phyloP scores from a whole-genome alignment of 1,140 invertebrate species.

The Chelonus insularis region DNA sequence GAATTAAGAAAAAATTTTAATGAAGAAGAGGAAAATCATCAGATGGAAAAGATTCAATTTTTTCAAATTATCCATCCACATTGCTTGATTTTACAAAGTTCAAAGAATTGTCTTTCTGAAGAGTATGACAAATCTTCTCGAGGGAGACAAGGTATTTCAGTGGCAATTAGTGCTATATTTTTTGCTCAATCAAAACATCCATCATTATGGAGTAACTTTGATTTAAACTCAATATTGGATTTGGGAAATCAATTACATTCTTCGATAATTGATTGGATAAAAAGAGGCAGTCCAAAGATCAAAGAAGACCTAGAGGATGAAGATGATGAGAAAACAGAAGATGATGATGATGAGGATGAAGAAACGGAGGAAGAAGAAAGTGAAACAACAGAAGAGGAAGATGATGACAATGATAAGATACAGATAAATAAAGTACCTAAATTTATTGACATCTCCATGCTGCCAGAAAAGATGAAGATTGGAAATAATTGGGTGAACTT shows the following conservation, averaged over 20 bases:
- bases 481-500: slow-evolving; percentile 34
- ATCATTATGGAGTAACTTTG: slow-evolving; percentile 38
- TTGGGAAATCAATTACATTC: slow-evolving; percentile 36
- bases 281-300: slow-evolving; percentile 28
- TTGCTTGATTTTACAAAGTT: slow-evolving; percentile 41
- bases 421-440: no score
- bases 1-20: slow-evolving; percentile 13
- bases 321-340: slow-evolving; percentile 1
- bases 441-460: no score
- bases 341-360: slow-evolving; percentile 20
- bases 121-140: slow-evolving; percentile 30
- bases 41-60: slow-evolving; percentile 26
- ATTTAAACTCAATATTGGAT: slow-evolving; percentile 46
- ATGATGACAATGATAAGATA: slow-evolving; percentile 18
- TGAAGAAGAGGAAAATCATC: not conserved
- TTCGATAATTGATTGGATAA: slow-evolving; percentile 37
- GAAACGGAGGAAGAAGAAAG: slow-evolving; percentile 30
- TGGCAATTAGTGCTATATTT: slow-evolving; percentile 37
- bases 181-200: slow-evolving; percentile 38
- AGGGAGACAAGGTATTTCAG: slow-evolving; percentile 44
- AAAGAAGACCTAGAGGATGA: slow-evolving; percentile 1
- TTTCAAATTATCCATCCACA: slow-evolving; percentile 42
- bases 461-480: slow-evolving; percentile 41
- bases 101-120: slow-evolving; percentile 36
- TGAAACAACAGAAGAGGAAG: slow-evolving; percentile 18